Conservation (phyloP, 2,113 vertebrate species). For the Prolemur simus region DNA sequence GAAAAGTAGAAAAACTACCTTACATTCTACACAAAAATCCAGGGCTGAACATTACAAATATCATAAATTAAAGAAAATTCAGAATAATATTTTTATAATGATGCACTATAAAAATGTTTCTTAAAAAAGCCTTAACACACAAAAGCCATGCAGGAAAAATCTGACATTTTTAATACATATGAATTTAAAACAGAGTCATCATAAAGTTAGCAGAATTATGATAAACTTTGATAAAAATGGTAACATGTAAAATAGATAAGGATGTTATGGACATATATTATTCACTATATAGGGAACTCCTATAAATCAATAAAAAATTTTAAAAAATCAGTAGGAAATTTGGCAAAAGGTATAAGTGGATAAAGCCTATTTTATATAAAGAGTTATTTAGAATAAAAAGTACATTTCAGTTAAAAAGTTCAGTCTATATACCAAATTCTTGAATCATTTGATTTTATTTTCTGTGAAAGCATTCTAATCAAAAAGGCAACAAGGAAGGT, state of each 20-base stretch:
- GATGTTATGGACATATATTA: neutral
- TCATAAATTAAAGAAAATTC: neutral
- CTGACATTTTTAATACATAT: neutral
- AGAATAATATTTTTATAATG: neutral
- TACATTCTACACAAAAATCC: neutral
- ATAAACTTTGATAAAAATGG: neutral
- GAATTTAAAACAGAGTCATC: neutral
- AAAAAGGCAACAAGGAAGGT: neutral
- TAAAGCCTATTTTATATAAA: neutral
- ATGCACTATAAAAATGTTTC: neutral
- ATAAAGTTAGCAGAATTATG: neutral
- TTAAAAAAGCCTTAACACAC: neutral
- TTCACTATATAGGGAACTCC: neutral
- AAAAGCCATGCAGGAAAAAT: neutral
- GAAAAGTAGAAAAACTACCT: neutral
- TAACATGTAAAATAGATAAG: neutral
- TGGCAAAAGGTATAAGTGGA: neutral
- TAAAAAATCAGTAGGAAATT: neutral
- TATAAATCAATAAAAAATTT: neutral
- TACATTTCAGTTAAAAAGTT: neutral
- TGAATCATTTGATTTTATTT: neutral
- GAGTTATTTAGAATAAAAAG: neutral
- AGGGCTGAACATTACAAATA: neutral
- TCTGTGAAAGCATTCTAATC: neutral
- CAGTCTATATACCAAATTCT: neutral